These are phyloP conservation scores for Panurus biarmicus DNA, from an alignment of 2,113 vertebrate genomes.

Conservation along the genomic window DNA sequence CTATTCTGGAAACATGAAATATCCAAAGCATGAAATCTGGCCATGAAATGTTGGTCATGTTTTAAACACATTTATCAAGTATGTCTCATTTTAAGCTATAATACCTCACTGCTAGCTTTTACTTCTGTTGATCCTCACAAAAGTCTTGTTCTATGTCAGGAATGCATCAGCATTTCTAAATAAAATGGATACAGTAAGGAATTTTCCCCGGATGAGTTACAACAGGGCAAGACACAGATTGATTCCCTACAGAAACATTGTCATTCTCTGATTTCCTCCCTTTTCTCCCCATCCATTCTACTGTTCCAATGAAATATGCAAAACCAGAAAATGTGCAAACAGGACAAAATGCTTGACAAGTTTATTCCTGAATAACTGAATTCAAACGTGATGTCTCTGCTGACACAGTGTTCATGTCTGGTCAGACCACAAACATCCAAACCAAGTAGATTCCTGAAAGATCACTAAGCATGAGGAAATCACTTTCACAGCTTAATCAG, in stretches of 20 bases:
- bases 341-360: background rate
- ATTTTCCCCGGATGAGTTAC: background rate
- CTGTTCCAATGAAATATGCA: background rate
- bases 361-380: background rate
- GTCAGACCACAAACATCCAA: slow-evolving; percentile 14
- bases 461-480: background rate
- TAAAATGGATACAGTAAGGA: background rate
- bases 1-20: background rate
- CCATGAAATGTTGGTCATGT: background rate
- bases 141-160: background rate
- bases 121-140: background rate
- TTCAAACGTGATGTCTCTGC: background rate
- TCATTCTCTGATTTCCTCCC: background rate
- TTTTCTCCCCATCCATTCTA: background rate
- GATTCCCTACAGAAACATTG: background rate
- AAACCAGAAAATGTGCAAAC: background rate
- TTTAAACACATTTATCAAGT: background rate
- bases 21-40: background rate
- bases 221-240: background rate
- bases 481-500: background rate
- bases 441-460: background rate
- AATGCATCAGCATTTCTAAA: background rate
- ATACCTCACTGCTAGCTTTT: background rate
- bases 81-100: background rate
- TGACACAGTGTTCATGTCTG: background rate